Conservation (phyloP, 2,113 vertebrate species). For the Brachyistius frenatus region DNA sequence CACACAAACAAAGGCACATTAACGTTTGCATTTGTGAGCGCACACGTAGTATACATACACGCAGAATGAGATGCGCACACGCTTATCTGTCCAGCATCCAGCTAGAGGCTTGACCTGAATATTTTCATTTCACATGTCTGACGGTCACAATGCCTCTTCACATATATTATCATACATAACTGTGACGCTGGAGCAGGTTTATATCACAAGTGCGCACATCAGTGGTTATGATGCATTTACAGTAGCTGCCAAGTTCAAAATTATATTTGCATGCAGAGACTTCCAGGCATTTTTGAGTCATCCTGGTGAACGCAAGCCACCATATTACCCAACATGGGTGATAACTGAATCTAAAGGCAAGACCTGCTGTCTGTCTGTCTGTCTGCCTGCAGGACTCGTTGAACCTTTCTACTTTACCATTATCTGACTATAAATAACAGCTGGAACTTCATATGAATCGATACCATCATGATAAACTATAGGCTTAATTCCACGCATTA, state of each 20-base stretch:
- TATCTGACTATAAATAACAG: background rate
- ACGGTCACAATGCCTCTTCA: conserved; percentile 17
- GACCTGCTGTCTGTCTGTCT: background rate
- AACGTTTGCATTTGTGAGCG: conserved; percentile 14
- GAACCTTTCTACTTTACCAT: background rate
- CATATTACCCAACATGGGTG: background rate
- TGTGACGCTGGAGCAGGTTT: conserved; percentile 15
- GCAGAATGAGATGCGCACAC: background rate
- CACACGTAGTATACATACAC: background rate
- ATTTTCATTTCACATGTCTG: conserved; percentile 11
- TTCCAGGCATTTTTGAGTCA: conserved; percentile 5
- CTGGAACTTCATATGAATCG: background rate
- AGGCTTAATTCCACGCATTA: background rate
- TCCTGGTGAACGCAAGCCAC: background rate
- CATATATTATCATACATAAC: background rate
- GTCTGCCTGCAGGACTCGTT: background rate
- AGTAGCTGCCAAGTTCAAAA: conserved; percentile 15
- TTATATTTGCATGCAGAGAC: conserved; percentile 10
- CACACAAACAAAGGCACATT: conserved; percentile 53
- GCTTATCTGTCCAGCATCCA: background rate
- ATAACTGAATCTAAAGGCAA: background rate
- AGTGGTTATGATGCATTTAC: conserved; percentile 15
- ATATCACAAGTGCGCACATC: conserved; percentile 4
- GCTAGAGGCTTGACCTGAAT: conserved; percentile 25
- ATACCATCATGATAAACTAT: background rate